These are phyloP conservation scores for Halichoeres trimaculatus DNA, from an alignment of 2,113 vertebrate species.

Conservation along the genomic window DNA sequence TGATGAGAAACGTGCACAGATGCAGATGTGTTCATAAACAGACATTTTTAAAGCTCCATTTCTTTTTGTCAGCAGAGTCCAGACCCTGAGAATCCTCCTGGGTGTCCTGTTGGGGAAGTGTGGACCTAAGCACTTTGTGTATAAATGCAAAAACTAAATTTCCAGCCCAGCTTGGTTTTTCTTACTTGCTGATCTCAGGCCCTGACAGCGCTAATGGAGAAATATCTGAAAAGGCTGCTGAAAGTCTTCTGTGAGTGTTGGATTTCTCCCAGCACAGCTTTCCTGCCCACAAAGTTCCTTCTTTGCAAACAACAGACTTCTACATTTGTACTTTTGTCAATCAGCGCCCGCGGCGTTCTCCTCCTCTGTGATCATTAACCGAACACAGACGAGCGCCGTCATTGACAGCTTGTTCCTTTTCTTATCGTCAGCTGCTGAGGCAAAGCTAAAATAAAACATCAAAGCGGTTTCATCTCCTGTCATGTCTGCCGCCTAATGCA, in stretches of 20 bases:
- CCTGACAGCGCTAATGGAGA: conserved; percentile 13
- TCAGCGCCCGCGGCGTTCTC: neutral
- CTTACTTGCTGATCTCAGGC: conserved; percentile 28
- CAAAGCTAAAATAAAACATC: neutral
- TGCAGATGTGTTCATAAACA: neutral
- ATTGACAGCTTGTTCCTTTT: neutral
- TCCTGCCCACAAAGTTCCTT: neutral
- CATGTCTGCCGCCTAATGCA: conserved; percentile 6
- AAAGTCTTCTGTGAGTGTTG: conserved; percentile 13
- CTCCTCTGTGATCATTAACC: conserved; percentile 11
- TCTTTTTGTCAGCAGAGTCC: neutral
- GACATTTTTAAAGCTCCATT: neutral
- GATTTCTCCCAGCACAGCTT: conserved; percentile 6
- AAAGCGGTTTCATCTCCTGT: conserved; percentile 9
- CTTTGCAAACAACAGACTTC: conserved; percentile 2
- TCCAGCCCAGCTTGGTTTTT: neutral
- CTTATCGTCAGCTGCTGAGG: conserved; percentile 4
- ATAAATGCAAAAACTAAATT: conserved; percentile 11
- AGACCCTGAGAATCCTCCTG: neutral
- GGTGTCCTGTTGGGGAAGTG: neutral
- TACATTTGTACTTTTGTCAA: neutral
- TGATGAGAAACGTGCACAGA: neutral
- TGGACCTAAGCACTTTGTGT: conserved; percentile 8
- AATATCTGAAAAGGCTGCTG: conserved; percentile 1
- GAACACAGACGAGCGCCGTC: neutral